Conservation (phyloP, 2,888 invertebrate species). For the Sinodicranocentrus sp. region DNA sequence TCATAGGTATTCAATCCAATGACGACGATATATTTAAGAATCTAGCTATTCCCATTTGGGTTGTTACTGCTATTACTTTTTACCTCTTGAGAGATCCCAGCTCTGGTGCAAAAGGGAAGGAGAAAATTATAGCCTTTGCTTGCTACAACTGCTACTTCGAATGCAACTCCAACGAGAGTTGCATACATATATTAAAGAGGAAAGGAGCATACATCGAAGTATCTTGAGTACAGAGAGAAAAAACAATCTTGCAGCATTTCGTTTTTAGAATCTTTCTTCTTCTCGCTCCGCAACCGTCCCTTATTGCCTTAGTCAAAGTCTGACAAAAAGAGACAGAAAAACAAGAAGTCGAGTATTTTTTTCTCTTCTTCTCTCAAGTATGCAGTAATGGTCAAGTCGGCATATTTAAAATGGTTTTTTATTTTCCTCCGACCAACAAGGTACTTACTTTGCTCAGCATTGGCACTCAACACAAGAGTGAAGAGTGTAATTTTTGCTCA, state of each 20-base stretch:
- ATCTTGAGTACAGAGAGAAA: neutral
- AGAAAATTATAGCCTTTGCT: slow-evolving; percentile 66
- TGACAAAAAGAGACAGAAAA: slow-evolving; percentile 52
- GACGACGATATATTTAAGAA: slow-evolving; percentile 34
- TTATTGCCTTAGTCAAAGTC: slow-evolving; percentile 43
- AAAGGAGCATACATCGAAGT: neutral
- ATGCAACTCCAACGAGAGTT: slow-evolving; percentile 58
- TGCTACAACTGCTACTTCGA: slow-evolving; percentile 55
- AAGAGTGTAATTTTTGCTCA: slow-evolving; percentile 35
- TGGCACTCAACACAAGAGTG: no score
- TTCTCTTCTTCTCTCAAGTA: slow-evolving; percentile 33
- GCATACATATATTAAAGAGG: slow-evolving; percentile 37
- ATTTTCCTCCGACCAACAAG: slow-evolving; percentile 13
- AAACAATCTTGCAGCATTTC: slow-evolving; percentile 62
- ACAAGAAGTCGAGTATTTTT: neutral
- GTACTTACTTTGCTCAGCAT: no score
- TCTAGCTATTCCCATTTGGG: slow-evolving; percentile 54
- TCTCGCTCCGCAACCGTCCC: slow-evolving; percentile 26
- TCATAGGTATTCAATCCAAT: slow-evolving; percentile 51
- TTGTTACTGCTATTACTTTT: slow-evolving; percentile 48
- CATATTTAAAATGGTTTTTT: slow-evolving; percentile 55
- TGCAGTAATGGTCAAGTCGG: slow-evolving; percentile 58
- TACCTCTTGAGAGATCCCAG: slow-evolving; percentile 30
- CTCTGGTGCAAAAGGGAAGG: slow-evolving; percentile 65
- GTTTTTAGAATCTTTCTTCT: slow-evolving; percentile 48